Conservation (phyloP, 1,140 invertebrate species). For the Drosophila simulans region DNA sequence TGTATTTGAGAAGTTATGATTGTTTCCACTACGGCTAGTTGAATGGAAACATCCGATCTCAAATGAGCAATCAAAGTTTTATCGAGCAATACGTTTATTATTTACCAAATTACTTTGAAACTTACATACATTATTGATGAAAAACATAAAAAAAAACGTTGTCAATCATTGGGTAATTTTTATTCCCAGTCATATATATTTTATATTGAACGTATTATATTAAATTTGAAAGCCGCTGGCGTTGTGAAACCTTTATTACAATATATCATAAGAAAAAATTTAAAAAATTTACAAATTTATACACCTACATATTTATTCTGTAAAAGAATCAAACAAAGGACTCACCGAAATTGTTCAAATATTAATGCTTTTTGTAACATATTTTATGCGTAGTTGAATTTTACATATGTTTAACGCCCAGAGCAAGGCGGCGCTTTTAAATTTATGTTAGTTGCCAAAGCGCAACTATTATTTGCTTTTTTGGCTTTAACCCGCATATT, state of each 20-base stretch:
- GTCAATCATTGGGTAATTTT: conserved; percentile 21
- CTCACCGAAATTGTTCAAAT: conserved; percentile 39
- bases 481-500: not conserved
- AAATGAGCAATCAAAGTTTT: conserved; percentile 11
- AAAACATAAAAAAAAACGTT: not conserved
- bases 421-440: conserved; percentile 42
- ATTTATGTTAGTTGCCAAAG: conserved; percentile 31
- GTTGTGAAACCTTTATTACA: conserved; percentile 45
- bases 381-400: conserved; percentile 27
- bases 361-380: conserved; percentile 42
- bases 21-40: not conserved
- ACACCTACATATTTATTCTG: conserved; percentile 3
- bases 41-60: conserved; percentile 22
- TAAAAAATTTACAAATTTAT: not conserved
- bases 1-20: not conserved
- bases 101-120: not conserved
- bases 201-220: conserved; percentile 39
- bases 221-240: conserved; percentile 54
- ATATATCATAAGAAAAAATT: conserved; percentile 25
- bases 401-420: conserved; percentile 1
- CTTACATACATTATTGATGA: not conserved
- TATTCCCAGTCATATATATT: conserved; percentile 29
- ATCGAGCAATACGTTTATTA: not conserved
- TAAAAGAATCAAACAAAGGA: conserved; percentile 19
- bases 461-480: not conserved